phyloP scores from a whole-genome alignment of 1,140 invertebrate genomes.

The Brachionus manjavacas region DNA sequence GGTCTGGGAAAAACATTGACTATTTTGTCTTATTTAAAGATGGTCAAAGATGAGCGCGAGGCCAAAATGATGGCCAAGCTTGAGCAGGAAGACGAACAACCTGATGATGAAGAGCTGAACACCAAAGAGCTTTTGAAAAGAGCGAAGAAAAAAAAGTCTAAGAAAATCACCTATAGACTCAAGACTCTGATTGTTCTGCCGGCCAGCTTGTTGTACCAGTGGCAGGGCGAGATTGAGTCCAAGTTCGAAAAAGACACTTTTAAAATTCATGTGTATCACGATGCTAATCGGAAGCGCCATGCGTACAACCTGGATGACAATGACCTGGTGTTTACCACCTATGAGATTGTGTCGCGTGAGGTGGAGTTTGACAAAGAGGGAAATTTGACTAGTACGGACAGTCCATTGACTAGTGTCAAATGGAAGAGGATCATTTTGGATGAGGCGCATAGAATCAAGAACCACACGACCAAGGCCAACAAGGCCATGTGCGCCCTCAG shows the following conservation, averaged over 20 bases:
- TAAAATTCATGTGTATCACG: constrained; percentile 72
- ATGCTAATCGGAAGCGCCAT: constrained; percentile 66
- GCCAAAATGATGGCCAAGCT: constrained; percentile 42
- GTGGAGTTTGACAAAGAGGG: constrained; percentile 59
- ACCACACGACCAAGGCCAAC: constrained; percentile 72
- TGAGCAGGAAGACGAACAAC: constrained; percentile 67
- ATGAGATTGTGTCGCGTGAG: constrained; percentile 97
- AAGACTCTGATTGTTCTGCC: constrained; percentile 79
- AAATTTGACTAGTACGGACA: constrained; percentile 73
- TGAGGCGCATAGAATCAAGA: constrained; percentile 84
- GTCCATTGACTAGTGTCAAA: constrained; percentile 62
- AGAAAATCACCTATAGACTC: constrained; percentile 12
- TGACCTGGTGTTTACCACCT: constrained; percentile 95
- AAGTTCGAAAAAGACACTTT: constrained; percentile 65
- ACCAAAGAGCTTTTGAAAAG: constrained; percentile 3
- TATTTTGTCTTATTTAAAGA: constrained; percentile 94
- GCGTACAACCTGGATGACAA: constrained; percentile 56
- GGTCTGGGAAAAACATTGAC: constrained; percentile 97
- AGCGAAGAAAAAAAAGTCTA: neutral
- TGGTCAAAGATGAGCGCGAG: constrained; percentile 84
- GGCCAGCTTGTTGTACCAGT: constrained; percentile 70
- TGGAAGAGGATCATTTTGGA: constrained; percentile 85
- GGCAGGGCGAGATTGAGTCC: constrained; percentile 72
- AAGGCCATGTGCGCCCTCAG: constrained; percentile 66
- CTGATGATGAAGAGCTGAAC: constrained; percentile 46